Evolutionary conservation across 2,113 vertebrate genomes (phyloP), one percentile per base, ranked within the genome.

Genomic region (Lepus timidus): DNA sequence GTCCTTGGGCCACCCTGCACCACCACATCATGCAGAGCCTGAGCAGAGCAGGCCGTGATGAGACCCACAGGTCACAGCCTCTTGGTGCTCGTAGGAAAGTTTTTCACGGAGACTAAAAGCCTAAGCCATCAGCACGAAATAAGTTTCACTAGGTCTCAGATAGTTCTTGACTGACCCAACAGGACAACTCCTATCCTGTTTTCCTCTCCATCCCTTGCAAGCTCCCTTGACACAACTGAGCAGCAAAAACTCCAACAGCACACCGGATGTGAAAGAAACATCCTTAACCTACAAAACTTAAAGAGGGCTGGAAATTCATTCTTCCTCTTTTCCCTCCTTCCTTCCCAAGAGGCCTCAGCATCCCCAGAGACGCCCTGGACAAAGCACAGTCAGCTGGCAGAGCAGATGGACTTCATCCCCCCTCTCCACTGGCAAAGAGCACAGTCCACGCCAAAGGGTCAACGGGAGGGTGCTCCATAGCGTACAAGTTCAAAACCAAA

Each of bases 391-490:
- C 23, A 71, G 8, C 4, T 4, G 22, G 71, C 22, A 58, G 33
- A 85, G 31, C 31, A 31, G 31, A 0, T 14, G 61, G 6, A 33
- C 12, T 49, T 52, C 19, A 0, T 29, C 14, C 6, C 61, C 78
- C 8, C 0, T 3, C 1, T 55, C 49, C 27, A 25, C 1, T n/a
- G 22, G n/a, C 25, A 31, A 16, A 16, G 22, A 39, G 39, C 51
- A 85, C 0, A 20, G 65, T 39, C 33, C 9, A 36, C 5, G 6
- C 1, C 4, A 31, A n/a, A 81, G 55, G 44, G 55, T 65, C 62
- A 85, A 6, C 27, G 39, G 4, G 2, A 29, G 31, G 27, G 73
- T 3, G 29, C 44, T 49, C 14, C 36, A 20, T 2, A 17, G 11
- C 4, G 31, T 1, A 9, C 1, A 23, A 16, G 2, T 25, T 61